A percentile compares a stretch with the other conserved stretches of the same genome.
These are phyloP conservation scores for Ommatoiulus sabulosus DNA, from an alignment of 2,888 invertebrate genomes.

Conservation along the genomic window DNA sequence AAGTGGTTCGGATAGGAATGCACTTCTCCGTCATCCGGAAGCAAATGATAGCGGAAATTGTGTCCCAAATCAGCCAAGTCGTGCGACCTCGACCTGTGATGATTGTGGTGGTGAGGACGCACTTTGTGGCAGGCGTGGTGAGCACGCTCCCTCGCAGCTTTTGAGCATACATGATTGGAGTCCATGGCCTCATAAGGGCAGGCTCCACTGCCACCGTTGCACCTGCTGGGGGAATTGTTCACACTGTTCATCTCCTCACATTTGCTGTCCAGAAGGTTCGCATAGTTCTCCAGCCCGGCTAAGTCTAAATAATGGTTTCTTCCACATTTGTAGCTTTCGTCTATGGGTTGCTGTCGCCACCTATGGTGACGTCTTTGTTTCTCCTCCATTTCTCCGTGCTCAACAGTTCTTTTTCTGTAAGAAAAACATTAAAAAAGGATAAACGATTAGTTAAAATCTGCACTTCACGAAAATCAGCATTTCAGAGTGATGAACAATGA, in stretches of 20 bases:
- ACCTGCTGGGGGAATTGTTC: neutral
- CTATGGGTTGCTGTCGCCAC: neutral
- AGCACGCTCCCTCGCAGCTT: neutral
- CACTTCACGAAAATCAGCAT: too few relatives aligned
- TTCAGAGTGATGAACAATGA: too few relatives aligned
- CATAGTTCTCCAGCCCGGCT: conserved; percentile 67
- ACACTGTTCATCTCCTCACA: neutral
- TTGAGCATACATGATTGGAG: conserved; percentile 62
- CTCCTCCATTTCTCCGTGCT: conserved; percentile 37
- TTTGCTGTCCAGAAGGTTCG: conserved; percentile 59
- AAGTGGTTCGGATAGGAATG: conserved; percentile 63
- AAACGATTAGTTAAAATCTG: too few relatives aligned
- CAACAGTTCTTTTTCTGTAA: neutral
- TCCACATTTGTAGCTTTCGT: neutral
- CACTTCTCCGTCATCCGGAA: conserved; percentile 62
- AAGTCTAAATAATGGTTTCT: conserved; percentile 67
- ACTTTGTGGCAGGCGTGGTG: conserved; percentile 59
- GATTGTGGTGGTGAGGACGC: conserved; percentile 62
- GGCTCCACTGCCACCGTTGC: neutral
- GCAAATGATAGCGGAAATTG: conserved; percentile 65
- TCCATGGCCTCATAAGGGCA: conserved; percentile 62
- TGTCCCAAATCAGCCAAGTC: conserved; percentile 64
- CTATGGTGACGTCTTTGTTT: conserved; percentile 35
- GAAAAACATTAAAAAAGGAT: neutral
- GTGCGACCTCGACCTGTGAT: conserved; percentile 69